These are phyloP conservation scores for Zaprionus vittiger DNA, from an alignment of 1,140 invertebrate species.

Conservation along the genomic window DNA sequence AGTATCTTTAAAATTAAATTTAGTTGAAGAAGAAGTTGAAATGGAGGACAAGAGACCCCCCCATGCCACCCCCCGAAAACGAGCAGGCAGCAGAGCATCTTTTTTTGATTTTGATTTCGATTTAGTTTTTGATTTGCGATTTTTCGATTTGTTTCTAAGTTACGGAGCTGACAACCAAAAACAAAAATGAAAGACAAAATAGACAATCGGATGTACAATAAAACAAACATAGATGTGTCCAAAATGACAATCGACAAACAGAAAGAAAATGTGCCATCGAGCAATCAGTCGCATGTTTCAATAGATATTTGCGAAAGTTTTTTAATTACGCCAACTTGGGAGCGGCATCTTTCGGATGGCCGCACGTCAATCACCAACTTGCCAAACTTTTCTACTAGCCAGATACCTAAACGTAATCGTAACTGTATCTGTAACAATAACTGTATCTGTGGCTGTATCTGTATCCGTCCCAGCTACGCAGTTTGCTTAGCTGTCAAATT, in stretches of 20 bases:
- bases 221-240: conserved; percentile 43
- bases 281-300: conserved; percentile 20
- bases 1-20: conserved; percentile 82
- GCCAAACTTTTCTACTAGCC: conserved; percentile 48
- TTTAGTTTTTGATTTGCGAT: conserved; percentile 49
- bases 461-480: conserved; percentile 13
- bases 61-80: conserved; percentile 35
- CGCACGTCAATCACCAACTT: conserved; percentile 65
- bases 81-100: conserved; percentile 68
- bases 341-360: conserved; percentile 29
- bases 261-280: conserved; percentile 36
- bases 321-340: conserved; percentile 60
- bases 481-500: conserved; percentile 45
- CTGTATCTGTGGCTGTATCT: conserved; percentile 5
- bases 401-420: conserved; percentile 18
- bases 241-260: conserved; percentile 42
- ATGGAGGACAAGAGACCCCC: conserved; percentile 44
- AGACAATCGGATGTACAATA: conserved; percentile 74
- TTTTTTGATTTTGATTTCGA: conserved; percentile 54
- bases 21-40: conserved; percentile 68
- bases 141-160: conserved; percentile 55
- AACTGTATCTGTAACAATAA: conserved; percentile 8
- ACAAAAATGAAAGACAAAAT: conserved; percentile 33
- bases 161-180: conserved; percentile 42
- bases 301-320: conserved; percentile 57